Base-by-base conservation (phyloP, 2,797 vertebrate species). In the Gambusia yucatana region DNA sequence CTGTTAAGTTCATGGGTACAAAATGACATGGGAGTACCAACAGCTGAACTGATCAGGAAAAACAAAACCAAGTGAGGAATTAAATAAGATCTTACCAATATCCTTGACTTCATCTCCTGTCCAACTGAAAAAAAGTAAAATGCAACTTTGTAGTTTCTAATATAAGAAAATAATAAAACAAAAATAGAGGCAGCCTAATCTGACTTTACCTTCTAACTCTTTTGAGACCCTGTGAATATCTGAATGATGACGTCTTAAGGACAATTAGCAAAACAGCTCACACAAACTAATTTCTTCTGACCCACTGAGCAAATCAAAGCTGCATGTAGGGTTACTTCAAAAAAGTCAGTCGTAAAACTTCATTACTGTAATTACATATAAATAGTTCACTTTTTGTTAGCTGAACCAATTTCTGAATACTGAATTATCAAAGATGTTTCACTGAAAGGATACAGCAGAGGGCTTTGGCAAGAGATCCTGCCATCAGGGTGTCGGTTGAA, bases 391-490 rank as follows among this genome's bases (percentile, higher is more conserved):
- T 63, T 36, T 63, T 63, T 63, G 5, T 63, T 4, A 63, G 14
- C 16, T 63, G 30, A 63, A 36, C 30, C 3, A 36, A 3, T 63
- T 63, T 17, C 30, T 11, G 33, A 39, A 39, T 25, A 11, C 36
- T 67, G 63, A 67, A 67, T 22, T 20, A 39, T 22, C 33, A 13
- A 39, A 67, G 20, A 65, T 22, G 3, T 65, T 41, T 67, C 17
- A 41, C 10, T 69, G 36, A 86, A 96, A 98, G 98, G 98, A 99
- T 99, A 99, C 98, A 99, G 89, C 98, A 99, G 7, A 99, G 97
- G 17, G 97, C 98, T 96, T 98, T 99, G 83, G 98, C 96, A 2
- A 99, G 96, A 1, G 98, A 97, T 77, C 98, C 98, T 2, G 98
- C 98, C 89, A 99, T 81, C 75, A 98, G 80, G 1, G 98, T 98